Conservation (phyloP, 1,140 invertebrate genomes). For the Drosophila triauraria region DNA sequence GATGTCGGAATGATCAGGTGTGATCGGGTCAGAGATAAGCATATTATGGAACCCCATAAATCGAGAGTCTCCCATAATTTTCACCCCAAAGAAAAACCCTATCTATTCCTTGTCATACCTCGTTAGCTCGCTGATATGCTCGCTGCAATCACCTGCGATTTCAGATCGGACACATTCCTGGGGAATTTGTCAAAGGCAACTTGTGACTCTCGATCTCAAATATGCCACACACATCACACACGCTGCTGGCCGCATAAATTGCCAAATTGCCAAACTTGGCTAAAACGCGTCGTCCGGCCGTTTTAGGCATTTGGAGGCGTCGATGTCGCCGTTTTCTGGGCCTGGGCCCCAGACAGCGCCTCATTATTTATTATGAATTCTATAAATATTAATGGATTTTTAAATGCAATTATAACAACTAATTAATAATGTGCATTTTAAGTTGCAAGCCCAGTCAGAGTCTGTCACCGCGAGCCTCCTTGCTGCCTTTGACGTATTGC, state of each 20-base stretch:
- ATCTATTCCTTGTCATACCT: neutral
- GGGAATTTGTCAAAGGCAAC: conserved; percentile 77
- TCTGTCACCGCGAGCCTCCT: conserved; percentile 17
- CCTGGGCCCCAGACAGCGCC: conserved; percentile 28
- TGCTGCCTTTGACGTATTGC: conserved; percentile 73
- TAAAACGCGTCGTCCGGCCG: conserved; percentile 20
- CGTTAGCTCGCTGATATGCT: conserved; percentile 39
- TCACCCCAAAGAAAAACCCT: neutral
- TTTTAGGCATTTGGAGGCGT: conserved; percentile 78
- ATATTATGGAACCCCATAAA: conserved; percentile 26
- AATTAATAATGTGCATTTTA: conserved; percentile 85
- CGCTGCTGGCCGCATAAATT: conserved; percentile 66
- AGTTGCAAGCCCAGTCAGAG: conserved; percentile 58
- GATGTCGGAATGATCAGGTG: conserved; percentile 19
- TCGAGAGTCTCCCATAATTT: neutral
- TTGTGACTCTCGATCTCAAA: conserved; percentile 62
- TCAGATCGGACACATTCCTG: conserved; percentile 54
- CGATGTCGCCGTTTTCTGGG: conserved; percentile 52
- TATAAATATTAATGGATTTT: conserved; percentile 85
- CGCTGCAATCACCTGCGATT: conserved; percentile 24
- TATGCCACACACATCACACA: conserved; percentile 72
- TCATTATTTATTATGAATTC: conserved; percentile 85
- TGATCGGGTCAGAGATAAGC: conserved; percentile 12
- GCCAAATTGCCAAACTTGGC: conserved; percentile 81
- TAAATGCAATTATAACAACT: conserved; percentile 85